Percentiles rank a stretch among this genome's conserved stretches.
Conservation (phyloP, 2,797 vertebrate genomes). For the Iguana delicatissima region DNA sequence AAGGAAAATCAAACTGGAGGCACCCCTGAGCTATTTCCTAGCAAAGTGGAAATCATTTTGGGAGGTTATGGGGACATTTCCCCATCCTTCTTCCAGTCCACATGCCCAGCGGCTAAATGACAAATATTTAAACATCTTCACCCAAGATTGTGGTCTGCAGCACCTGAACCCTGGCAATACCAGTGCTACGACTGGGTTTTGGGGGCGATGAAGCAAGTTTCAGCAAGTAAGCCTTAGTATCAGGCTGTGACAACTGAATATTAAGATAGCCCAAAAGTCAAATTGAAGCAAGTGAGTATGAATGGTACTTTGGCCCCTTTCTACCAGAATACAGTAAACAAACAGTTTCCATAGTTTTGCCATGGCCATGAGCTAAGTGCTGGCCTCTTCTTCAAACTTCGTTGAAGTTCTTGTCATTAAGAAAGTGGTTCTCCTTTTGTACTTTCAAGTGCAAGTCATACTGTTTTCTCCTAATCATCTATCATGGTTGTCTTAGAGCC, state of each 20-base stretch:
- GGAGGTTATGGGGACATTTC: background rate
- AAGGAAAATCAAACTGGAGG: background rate
- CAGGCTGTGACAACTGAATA: background rate
- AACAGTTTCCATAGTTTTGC: background rate
- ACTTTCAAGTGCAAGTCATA: constrained; percentile 32
- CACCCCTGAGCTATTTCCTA: background rate
- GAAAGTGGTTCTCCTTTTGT: background rate
- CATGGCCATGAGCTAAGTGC: constrained; percentile 38
- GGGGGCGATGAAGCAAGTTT: background rate
- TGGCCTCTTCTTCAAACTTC: constrained; percentile 38
- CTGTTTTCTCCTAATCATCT: constrained; percentile 54
- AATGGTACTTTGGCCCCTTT: background rate
- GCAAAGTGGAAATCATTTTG: background rate
- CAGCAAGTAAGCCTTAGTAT: background rate
- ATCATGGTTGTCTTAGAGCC: constrained; percentile 52
- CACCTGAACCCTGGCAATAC: background rate
- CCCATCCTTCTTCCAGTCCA: background rate
- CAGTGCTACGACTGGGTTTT: background rate
- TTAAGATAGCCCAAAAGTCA: background rate
- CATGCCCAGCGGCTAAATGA: background rate
- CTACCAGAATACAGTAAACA: background rate
- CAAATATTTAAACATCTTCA: background rate
- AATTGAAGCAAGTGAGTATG: background rate
- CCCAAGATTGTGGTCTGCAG: background rate
- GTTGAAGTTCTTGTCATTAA: constrained; percentile 50